These are phyloP conservation scores for Balaeniceps rex DNA, from an alignment of 2,113 vertebrate genomes.

Conservation along the genomic window DNA sequence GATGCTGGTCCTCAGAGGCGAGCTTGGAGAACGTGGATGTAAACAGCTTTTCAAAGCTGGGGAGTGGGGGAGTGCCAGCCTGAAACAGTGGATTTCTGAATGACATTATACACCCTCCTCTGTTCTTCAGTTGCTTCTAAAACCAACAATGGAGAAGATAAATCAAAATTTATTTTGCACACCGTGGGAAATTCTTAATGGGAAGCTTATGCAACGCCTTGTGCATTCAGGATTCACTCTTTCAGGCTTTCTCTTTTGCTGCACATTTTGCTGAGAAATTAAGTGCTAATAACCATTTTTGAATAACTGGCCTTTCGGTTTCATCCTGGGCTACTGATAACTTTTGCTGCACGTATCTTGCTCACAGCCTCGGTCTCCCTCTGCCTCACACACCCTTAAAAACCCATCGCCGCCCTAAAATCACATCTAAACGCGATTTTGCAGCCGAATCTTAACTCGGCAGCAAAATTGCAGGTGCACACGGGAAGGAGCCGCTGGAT, in stretches of 20 bases:
- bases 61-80: background rate
- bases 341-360: background rate
- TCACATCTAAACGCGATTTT: background rate
- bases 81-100: background rate
- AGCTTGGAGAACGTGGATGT: background rate
- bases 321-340: background rate
- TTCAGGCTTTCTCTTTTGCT: background rate
- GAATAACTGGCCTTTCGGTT: background rate
- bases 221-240: background rate
- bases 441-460: background rate
- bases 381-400: background rate
- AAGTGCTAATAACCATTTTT: background rate
- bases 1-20: background rate
- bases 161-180: background rate
- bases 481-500: accelerated
- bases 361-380: background rate
- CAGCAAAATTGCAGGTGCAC: background rate
- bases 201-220: background rate
- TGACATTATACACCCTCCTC: background rate
- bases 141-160: background rate
- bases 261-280: background rate
- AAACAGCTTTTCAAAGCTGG: background rate
- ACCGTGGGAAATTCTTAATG: background rate
- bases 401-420: background rate
- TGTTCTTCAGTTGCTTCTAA: background rate